These are phyloP conservation scores for Semicossyphus pulcher DNA, from an alignment of 2,113 vertebrate species.

Conservation along the genomic window DNA sequence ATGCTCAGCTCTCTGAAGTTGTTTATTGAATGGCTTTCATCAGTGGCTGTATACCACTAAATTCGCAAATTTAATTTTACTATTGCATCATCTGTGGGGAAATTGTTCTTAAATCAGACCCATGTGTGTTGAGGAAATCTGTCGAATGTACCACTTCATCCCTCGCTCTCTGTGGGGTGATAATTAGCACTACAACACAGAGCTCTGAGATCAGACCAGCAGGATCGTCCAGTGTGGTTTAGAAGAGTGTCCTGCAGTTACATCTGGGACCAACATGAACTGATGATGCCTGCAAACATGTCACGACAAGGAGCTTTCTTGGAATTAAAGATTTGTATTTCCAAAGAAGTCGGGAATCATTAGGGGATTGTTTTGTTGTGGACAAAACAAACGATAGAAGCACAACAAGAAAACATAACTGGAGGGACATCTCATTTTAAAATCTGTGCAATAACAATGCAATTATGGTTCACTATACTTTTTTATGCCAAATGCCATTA, in stretches of 20 bases:
- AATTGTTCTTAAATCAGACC: slow-evolving; percentile 18
- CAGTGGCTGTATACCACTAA: slow-evolving; percentile 8
- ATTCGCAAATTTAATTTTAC: slow-evolving; percentile 44
- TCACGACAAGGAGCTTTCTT: slow-evolving; percentile 10
- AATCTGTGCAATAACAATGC: background rate
- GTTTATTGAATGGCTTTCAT: slow-evolving; percentile 55
- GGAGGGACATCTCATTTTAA: background rate
- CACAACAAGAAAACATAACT: background rate
- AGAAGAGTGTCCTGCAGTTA: slow-evolving; percentile 14
- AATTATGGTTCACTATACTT: too few species aligned
- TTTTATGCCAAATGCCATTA: too few species aligned
- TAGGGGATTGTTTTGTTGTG: slow-evolving; percentile 2
- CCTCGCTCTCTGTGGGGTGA: background rate
- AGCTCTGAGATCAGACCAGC: background rate
- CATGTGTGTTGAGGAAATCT: slow-evolving; percentile 33
- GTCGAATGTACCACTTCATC: background rate
- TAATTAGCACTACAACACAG: background rate
- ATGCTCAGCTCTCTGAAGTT: slow-evolving; percentile 36
- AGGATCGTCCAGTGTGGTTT: background rate
- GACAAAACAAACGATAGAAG: background rate
- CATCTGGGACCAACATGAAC: slow-evolving; percentile 25
- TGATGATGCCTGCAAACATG: slow-evolving; percentile 35
- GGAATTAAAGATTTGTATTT: background rate
- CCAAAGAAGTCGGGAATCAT: background rate
- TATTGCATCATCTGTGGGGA: background rate